Base-by-base conservation (phyloP, 30 jellyfish, hydroid and myxozoan genomes). In the Rhopilema esculentum region DNA sequence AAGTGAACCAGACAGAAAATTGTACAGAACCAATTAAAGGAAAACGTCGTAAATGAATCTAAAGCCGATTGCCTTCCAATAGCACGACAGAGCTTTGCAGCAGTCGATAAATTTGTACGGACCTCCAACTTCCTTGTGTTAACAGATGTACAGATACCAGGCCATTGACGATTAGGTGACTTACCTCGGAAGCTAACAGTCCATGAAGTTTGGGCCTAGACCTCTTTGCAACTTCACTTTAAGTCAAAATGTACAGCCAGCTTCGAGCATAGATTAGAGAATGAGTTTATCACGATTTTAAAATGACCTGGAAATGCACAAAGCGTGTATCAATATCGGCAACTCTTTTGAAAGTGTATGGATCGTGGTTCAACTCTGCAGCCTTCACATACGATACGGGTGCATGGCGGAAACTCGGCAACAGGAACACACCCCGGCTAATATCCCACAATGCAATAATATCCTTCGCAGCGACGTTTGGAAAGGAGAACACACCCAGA, bases 351-450 rank as follows among this genome's bases (percentile, higher is more conserved):
- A 17, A 40, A 75, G 52, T 32, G 40, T 0, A 8, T n/a, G 40
- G 32, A 21, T 23, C 26, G 27, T 18, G 26, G 21, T 20, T 17
- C 50, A 16, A 49, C 18, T 49, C 28, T 19, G 53, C 40, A 21
- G 86, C 86, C 29, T 32, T 75, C 51, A 40, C 6, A 2, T 40
- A 40, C 12, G 57, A 40, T 40, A 6, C 6, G n/a, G 80, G 30
- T 69, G 92, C 92, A 69, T 83, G 92, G 92, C 92, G 92, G 92
- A 83, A 83, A 83, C 40, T 69, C 89, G 53, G 70, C 61, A 49
- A 50, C 86, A 70, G 79, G 92, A 83, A 83, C 92, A 83, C 92
- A 83, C 92, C 92, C 92, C 92, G 86, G 76, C 66, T 70, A 31
- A 65, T 72, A 83, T 83, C 85, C 92, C 92, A 83, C 62, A 71